phyloP scores from a whole-genome alignment of 2,888 invertebrate species.

The Phortica magna region DNA sequence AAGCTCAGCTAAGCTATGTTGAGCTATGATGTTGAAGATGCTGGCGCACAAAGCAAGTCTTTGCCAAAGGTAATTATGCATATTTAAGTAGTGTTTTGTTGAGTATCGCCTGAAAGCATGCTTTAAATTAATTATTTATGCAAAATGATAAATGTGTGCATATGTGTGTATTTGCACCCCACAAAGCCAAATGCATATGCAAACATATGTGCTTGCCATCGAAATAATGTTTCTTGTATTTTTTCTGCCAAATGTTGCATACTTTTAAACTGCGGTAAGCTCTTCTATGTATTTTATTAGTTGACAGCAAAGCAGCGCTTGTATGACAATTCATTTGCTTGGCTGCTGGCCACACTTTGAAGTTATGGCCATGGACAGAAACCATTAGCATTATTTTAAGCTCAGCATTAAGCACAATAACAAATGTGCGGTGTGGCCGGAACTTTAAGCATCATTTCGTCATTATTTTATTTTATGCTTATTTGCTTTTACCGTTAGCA shows the following conservation, averaged over 20 bases:
- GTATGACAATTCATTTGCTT: neutral
- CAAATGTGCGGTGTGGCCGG: neutral
- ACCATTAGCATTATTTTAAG: conserved; percentile 17
- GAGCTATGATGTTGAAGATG: neutral
- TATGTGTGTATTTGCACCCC: neutral
- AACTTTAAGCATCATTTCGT: neutral
- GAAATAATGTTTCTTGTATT: conserved; percentile 18
- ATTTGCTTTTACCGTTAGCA: neutral
- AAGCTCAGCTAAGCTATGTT: neutral
- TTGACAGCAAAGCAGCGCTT: neutral
- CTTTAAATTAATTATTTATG: conserved; percentile 74
- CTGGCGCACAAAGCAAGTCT: conserved; percentile 6
- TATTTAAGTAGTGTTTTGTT: conserved; percentile 74
- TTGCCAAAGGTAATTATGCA: conserved; percentile 73
- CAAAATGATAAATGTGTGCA: conserved; percentile 55
- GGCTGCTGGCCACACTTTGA: conserved; percentile 6
- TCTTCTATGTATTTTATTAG: conserved; percentile 19
- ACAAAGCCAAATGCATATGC: neutral
- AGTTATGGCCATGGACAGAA: conserved; percentile 1
- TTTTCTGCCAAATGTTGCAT: conserved; percentile 24
- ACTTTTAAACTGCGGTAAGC: conserved; percentile 2
- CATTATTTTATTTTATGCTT: conserved; percentile 12
- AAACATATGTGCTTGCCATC: neutral
- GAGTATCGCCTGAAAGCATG: conserved; percentile 62
- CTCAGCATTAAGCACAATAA: neutral